Conservation (phyloP, 92 coral and sea anemone genomes). For the Epizoanthus scotinus region DNA sequence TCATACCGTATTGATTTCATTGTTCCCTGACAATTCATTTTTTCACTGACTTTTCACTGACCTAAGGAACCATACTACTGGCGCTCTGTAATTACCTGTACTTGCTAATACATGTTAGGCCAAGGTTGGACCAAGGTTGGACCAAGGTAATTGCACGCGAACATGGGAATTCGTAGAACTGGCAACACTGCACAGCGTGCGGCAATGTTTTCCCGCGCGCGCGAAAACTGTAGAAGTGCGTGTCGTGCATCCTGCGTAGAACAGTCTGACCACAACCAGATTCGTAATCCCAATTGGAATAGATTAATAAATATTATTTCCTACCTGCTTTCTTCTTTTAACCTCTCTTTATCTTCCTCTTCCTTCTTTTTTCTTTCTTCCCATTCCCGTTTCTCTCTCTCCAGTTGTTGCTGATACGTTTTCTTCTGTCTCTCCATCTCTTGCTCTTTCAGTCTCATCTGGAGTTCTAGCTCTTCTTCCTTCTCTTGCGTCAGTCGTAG, state of each 20-base stretch:
- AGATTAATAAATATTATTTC: neutral
- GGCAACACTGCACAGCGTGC: no score
- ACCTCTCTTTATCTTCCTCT: conserved; percentile 59
- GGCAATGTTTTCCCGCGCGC: no score
- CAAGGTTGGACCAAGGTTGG: no score
- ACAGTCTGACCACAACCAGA: neutral
- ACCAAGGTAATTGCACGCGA: no score
- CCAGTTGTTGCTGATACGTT: conserved; percentile 70
- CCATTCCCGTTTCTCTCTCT: conserved; percentile 57
- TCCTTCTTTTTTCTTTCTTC: conserved; percentile 54
- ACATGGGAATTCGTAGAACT: no score
- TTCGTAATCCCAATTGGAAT: no score
- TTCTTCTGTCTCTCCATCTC: conserved; percentile 74
- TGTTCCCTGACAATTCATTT: no score
- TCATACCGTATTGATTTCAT: no score
- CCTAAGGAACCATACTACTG: no score
- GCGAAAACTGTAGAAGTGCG: neutral
- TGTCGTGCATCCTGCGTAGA: neutral
- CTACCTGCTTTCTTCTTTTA: conserved; percentile 58
- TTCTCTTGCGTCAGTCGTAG: conserved; percentile 55
- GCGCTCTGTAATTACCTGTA: no score
- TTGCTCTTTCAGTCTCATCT: conserved; percentile 78
- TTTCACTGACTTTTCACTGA: no score
- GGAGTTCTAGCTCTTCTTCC: conserved; percentile 77
- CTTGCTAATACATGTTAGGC: no score